phyloP scores from a whole-genome alignment of 1,140 invertebrate genomes.

The Papilio dardanus region DNA sequence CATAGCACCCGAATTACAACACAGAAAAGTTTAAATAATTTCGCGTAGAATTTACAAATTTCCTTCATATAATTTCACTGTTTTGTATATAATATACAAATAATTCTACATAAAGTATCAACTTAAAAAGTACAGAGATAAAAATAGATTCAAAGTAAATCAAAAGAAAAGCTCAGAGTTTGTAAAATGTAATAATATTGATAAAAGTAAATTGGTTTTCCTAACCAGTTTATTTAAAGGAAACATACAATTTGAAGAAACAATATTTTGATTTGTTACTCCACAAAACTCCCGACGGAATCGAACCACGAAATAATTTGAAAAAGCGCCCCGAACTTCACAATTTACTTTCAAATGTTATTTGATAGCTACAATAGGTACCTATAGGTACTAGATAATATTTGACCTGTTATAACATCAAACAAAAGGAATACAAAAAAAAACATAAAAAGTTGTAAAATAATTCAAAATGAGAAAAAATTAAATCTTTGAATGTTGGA shows the following conservation, averaged over 20 bases:
- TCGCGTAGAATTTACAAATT: not conserved
- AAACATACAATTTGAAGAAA: slow-evolving; percentile 3
- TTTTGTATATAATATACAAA: too few species aligned
- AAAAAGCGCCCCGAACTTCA: not conserved
- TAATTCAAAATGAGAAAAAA: not conserved
- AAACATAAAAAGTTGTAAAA: not conserved
- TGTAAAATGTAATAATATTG: not conserved
- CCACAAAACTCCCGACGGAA: not conserved
- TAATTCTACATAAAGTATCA: not conserved
- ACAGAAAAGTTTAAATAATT: not conserved
- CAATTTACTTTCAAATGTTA: not conserved
- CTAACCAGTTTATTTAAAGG: not conserved
- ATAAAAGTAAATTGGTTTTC: not conserved
- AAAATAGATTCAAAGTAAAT: not conserved
- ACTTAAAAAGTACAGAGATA: not conserved
- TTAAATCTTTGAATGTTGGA: slow-evolving; percentile 16
- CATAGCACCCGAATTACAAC: not conserved
- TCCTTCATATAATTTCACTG: not conserved
- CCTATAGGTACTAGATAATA: not conserved
- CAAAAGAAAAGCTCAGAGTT: not conserved
- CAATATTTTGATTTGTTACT: not conserved
- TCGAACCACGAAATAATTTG: not conserved
- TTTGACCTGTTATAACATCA: not conserved
- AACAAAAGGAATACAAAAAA: not conserved
- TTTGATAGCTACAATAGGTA: not conserved